Base-by-base conservation (phyloP, 2,113 vertebrate species). In the Balaenoptera acutorostrata region DNA sequence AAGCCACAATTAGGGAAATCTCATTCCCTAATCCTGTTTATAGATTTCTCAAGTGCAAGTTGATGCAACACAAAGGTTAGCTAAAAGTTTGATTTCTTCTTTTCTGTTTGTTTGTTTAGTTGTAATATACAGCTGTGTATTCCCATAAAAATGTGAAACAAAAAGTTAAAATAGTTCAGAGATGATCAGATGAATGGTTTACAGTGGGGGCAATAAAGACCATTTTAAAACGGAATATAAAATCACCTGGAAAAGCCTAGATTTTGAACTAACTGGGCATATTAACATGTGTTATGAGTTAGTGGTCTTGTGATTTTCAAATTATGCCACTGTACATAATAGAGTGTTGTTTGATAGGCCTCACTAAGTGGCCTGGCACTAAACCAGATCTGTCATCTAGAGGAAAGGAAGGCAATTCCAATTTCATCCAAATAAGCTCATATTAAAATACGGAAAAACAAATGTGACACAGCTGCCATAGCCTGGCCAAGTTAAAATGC, bases 371-470 rank as follows among this genome's bases (percentile, higher is more conserved):
- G 82, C 89, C 97, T 98, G 98, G 98, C 98, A 97, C 96, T 98
- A 98, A 98, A 98, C 98, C 98, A 98, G 98, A 97, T 93, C 98
- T 98, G 98, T 98, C 98, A 98, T 98, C 97, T 98, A 98, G 96
- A 98, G 96, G 97, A 98, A 93, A 98, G 92, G 97, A 97, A 97
- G 90, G 97, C 98, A 98, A 98, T 98, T 98, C 98, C 98, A 98
- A 96, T 97, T 98, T 98, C 97, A 98, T 98, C 98, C 97, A 97
- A 97, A 97, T 98, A 98, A 98, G 97, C 97, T 97, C 96, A 94
- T 87, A 98, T 97, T 96, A 98, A 98, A 98, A 96, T 92, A 98
- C 98, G 89, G 96, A 94, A 98, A 98, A 97, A 97, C 96, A 99
- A 98, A 98, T 98, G 98, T 97, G 96, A 98, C 97, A 98, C 98